A percentile compares a stretch with the other conserved stretches of the same genome.
Evolutionary conservation across 2,888 invertebrate genomes (phyloP).

Genomic region (Vandiemenella viatica): DNA sequence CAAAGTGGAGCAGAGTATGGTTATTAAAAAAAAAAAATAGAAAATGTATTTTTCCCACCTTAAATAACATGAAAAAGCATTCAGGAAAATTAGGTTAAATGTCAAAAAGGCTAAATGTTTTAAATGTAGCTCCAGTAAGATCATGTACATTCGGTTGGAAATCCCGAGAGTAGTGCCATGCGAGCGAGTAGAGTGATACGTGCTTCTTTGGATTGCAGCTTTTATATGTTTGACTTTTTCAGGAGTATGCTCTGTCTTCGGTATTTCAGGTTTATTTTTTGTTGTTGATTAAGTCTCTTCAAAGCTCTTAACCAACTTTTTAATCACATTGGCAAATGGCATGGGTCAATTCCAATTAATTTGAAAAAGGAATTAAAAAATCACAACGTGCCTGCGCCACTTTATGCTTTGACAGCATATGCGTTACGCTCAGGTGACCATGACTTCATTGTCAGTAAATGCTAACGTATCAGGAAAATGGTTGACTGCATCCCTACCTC

Average conservation of each 20-base stretch:
- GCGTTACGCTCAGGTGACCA: neutral
- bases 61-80: neutral
- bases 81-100: neutral
- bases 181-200: neutral
- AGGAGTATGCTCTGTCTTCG: neutral
- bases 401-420: neutral
- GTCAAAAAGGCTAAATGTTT: no score
- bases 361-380: neutral
- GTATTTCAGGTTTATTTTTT: neutral
- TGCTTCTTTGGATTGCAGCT: neutral
- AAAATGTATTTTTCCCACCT: neutral
- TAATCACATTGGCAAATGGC: neutral
- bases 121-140: no score
- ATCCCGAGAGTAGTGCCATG: neutral
- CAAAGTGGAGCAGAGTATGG: neutral
- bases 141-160: no score
- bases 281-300: neutral
- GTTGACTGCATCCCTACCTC: neutral
- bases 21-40: neutral
- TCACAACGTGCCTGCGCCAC: neutral
- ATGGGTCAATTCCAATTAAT: neutral
- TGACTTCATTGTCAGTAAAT: neutral
- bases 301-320: neutral
- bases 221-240: neutral
- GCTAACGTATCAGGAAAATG: neutral